phyloP scores from a whole-genome alignment of 2,113 vertebrate genomes.

The Tupaia tana region DNA sequence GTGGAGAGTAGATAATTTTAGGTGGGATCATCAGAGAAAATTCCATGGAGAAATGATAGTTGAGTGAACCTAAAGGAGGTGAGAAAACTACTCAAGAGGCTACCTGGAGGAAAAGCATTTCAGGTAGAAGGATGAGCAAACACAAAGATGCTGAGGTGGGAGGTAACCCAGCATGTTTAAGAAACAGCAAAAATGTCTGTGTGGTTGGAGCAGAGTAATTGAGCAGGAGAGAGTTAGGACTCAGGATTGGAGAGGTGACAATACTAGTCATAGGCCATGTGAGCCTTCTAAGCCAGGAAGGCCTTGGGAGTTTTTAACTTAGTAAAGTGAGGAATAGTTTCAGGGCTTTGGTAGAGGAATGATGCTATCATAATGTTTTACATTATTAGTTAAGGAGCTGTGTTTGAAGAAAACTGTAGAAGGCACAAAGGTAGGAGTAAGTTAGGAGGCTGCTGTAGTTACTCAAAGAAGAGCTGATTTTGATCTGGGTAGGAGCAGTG shows the following conservation, averaged over 20 bases:
- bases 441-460: background rate
- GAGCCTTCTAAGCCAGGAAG: background rate
- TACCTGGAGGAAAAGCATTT: background rate
- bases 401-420: background rate
- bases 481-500: background rate
- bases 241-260: background rate
- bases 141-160: background rate
- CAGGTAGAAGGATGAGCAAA: background rate
- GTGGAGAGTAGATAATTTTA: background rate
- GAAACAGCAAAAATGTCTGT: background rate
- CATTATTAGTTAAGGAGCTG: background rate
- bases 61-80: background rate
- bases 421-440: background rate
- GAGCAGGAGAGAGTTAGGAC: background rate
- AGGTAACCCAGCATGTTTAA: background rate
- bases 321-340: background rate
- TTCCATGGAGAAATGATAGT: background rate
- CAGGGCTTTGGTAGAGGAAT: background rate
- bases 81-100: background rate
- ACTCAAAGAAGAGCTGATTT: background rate
- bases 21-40: background rate
- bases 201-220: background rate
- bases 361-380: background rate
- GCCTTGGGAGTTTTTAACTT: background rate
- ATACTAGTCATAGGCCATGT: too few relatives aligned